Evolutionary conservation across 2,888 invertebrate species (phyloP), one percentile per base, ranked within the genome.

Genomic region (Sminthurides aquaticus): DNA sequence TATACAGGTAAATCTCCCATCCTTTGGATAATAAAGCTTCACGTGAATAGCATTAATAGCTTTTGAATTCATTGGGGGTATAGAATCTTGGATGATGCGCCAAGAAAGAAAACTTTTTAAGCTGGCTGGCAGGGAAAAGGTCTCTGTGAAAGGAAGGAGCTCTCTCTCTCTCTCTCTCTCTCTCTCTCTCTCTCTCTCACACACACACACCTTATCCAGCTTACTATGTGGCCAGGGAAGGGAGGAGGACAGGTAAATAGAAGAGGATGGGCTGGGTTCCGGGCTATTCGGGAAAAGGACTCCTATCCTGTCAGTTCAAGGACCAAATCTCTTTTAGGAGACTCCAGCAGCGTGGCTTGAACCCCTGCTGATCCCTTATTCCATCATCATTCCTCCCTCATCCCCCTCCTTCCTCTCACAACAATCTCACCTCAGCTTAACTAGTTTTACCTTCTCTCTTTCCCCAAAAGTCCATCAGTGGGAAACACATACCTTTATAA

Each of bases 331-430:
- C 66, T 70, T 67, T 69, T 62, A 69, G 62, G 65, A 71, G 71
- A 68, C 69, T 74, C 72, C 72, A 74, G 69, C 72, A 66, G 72
- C 63, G 72, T 71, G 67, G 67, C 64, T 64, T 69, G 71, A 70
- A 71, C 72, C 72, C 72, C 72, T 69, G 72, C 72, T 72, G 74
- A 70, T 72, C 60, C 71, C 71, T 72, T 72, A 69, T 71, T n/a
- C n/a, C n/a, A n/a, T n/a, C n/a, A n/a, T 70, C 72, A 68, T 61
- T 66, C 67, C 67, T 68, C 62, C 59, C 5, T 52, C 43, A 34
- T 34, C 43, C 8, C 15, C 43, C 5, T 34, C n/a, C n/a, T n/a
- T n/a, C n/a, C n/a, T n/a, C 43, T 43, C 43, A 43, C 43, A 43
- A 18, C 43, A 43, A 11, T 18, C 43, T 43, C 43, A 18, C 8